Evolutionary conservation across 1,140 invertebrate species (phyloP).

Genomic region (Megalopta genalis): DNA sequence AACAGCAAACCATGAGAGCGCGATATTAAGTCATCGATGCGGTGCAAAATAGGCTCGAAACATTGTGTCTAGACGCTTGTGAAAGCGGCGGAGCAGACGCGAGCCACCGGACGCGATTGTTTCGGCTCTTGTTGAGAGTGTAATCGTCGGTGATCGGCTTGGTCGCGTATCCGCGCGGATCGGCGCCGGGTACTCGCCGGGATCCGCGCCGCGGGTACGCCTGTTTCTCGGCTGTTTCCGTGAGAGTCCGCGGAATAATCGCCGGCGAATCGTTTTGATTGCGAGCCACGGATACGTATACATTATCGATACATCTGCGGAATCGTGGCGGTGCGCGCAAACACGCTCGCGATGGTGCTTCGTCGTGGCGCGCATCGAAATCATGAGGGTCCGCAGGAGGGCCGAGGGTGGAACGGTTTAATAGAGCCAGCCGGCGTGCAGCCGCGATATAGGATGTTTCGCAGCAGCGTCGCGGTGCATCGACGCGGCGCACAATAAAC

Average conservation of each 20-base stretch:
- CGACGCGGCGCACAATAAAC: slow-evolving; percentile 60
- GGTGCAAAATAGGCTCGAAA: not conserved
- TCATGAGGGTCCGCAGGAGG: not conserved
- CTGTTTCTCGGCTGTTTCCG: not conserved
- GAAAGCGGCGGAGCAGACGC: not conserved
- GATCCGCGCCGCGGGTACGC: not conserved
- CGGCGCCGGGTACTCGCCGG: not conserved
- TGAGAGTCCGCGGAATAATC: slow-evolving; percentile 22
- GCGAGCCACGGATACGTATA: slow-evolving; percentile 26
- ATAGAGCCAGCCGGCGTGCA: slow-evolving; percentile 45
- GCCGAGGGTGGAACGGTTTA: slow-evolving; percentile 36
- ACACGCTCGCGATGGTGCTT: slow-evolving; percentile 39
- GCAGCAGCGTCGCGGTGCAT: slow-evolving; percentile 33
- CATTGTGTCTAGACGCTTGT: not conserved
- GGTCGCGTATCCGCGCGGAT: not conserved
- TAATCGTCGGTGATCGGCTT: slow-evolving; percentile 17
- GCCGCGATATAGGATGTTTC: slow-evolving; percentile 41
- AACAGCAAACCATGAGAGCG: not conserved
- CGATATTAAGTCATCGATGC: not conserved
- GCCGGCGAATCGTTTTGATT: slow-evolving; percentile 43
- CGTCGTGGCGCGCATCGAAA: slow-evolving; percentile 40
- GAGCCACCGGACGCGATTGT: not conserved
- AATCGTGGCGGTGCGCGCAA: slow-evolving; percentile 16
- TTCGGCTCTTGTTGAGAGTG: not conserved
- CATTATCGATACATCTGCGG: slow-evolving; percentile 50